Evolutionary conservation across 2,888 invertebrate species (phyloP).

Genomic region (Drosophila anceps): DNA sequence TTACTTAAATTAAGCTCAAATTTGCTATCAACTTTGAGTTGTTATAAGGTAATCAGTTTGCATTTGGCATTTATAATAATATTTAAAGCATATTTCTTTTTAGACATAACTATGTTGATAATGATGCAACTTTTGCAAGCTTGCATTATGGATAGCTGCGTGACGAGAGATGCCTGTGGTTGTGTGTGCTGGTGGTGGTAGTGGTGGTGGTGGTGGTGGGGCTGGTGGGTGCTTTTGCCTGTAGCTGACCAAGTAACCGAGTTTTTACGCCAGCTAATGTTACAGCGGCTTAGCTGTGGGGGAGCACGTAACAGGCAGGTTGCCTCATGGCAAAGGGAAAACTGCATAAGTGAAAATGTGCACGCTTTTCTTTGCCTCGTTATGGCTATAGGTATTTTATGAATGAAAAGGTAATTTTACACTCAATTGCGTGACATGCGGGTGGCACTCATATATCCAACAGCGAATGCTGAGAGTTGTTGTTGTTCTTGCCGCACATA

Average conservation of each 20-base stretch:
- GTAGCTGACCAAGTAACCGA: constrained; percentile 67
- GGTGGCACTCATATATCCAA: constrained; percentile 60
- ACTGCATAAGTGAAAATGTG: constrained; percentile 68
- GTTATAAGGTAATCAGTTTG: constrained; percentile 5
- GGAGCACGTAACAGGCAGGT: constrained; percentile 44
- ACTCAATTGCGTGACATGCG: constrained; percentile 73
- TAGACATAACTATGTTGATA: constrained; percentile 24
- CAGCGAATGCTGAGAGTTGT: not conserved
- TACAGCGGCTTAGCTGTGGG: constrained; percentile 40
- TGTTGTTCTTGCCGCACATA: not conserved
- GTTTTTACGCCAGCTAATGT: constrained; percentile 62
- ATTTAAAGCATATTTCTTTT: not conserved
- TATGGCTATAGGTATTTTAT: constrained; percentile 32
- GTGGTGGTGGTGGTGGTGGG: constrained; percentile 13
- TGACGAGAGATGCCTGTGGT: constrained; percentile 52
- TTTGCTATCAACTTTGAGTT: not conserved
- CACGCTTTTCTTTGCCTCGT: constrained; percentile 65
- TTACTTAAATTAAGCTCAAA: not conserved
- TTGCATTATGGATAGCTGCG: constrained; percentile 53
- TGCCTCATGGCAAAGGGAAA: constrained; percentile 51
- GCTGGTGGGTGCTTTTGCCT: constrained; percentile 44
- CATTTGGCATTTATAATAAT: constrained; percentile 16
- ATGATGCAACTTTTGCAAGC: constrained; percentile 40
- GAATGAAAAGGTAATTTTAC: constrained; percentile 75
- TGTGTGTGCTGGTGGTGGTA: not conserved